These are phyloP conservation scores for Lasioglossum albipes DNA, from an alignment of 1,140 invertebrate genomes.

Conservation along the genomic window DNA sequence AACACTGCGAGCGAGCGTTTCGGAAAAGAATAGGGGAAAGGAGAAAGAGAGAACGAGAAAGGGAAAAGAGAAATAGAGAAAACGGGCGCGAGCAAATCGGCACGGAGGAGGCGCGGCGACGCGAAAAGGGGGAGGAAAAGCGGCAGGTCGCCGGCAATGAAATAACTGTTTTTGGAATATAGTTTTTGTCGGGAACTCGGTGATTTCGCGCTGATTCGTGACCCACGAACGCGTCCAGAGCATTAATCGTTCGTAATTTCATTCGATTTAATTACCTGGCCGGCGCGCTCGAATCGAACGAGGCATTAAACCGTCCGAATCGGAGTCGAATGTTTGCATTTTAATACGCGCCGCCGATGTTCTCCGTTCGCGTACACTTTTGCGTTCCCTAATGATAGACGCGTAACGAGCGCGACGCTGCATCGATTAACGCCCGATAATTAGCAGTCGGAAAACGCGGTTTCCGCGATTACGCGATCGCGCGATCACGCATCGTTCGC, in stretches of 20 bases:
- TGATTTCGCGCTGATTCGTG: slow-evolving; percentile 56
- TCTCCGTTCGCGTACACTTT: slow-evolving; percentile 58
- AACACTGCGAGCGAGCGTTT: slow-evolving; percentile 1
- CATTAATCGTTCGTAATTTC: slow-evolving; percentile 75
- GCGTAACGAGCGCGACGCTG: slow-evolving; percentile 64
- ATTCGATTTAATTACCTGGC: slow-evolving; percentile 74
- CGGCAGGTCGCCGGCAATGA: slow-evolving; percentile 22
- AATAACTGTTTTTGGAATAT: slow-evolving; percentile 41
- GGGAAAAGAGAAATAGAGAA: background rate
- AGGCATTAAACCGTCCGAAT: slow-evolving; percentile 68
- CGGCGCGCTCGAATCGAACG: slow-evolving; percentile 64
- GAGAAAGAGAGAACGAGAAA: background rate
- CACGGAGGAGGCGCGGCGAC: no score
- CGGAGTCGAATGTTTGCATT: slow-evolving; percentile 68
- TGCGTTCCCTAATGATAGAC: slow-evolving; percentile 70
- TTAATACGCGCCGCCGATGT: slow-evolving; percentile 68
- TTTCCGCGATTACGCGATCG: background rate
- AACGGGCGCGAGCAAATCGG: background rate
- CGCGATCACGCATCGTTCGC: no score
- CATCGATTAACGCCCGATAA: slow-evolving; percentile 63
- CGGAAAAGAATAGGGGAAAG: background rate
- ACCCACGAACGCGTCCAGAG: slow-evolving; percentile 56
- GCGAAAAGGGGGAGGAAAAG: background rate
- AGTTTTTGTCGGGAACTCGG: slow-evolving; percentile 54
- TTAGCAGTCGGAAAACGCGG: slow-evolving; percentile 43